Evolutionary conservation across 2,797 vertebrate genomes (phyloP).

Genomic region (Sebastes hubbsi): DNA sequence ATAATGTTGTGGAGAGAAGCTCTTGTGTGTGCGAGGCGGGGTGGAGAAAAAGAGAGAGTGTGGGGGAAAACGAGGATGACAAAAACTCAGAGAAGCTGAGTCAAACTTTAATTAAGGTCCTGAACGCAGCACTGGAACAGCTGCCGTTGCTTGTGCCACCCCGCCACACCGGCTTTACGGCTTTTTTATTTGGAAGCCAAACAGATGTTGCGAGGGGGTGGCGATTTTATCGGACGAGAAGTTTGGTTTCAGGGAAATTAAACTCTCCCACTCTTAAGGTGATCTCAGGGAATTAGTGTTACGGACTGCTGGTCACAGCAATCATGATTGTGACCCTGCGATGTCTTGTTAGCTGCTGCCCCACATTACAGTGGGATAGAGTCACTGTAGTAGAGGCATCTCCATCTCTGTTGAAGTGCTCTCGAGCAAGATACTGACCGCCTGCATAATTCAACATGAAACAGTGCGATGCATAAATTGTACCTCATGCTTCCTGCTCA

Average conservation of each 20-base stretch:
- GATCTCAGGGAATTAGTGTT: slow-evolving; percentile 52
- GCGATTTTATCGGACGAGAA: slow-evolving; percentile 55
- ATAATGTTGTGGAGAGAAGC: slow-evolving; percentile 43
- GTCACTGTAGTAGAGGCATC: background rate
- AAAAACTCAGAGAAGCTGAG: slow-evolving; percentile 56
- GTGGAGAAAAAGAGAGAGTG: slow-evolving; percentile 3
- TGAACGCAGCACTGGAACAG: slow-evolving; percentile 58
- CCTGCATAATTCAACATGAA: background rate
- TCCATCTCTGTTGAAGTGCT: background rate
- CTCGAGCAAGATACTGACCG: background rate
- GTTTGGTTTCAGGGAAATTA: slow-evolving; percentile 64
- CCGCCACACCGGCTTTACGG: slow-evolving; percentile 51
- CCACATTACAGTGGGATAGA: background rate
- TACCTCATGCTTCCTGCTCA: background rate
- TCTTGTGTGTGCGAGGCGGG: slow-evolving; percentile 21
- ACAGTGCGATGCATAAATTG: background rate
- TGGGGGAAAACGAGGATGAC: slow-evolving; percentile 38
- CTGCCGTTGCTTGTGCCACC: slow-evolving; percentile 60
- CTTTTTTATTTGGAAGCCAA: slow-evolving; percentile 63
- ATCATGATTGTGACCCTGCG: slow-evolving; percentile 11
- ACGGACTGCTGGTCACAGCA: slow-evolving; percentile 5
- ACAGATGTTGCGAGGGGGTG: slow-evolving; percentile 73
- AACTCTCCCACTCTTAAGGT: slow-evolving; percentile 36
- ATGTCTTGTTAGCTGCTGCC: slow-evolving; percentile 5
- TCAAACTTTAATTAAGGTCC: slow-evolving; percentile 74